These are phyloP conservation scores for Steinernema scapterisci DNA, from an alignment of 2,888 invertebrate genomes.

Conservation along the genomic window DNA sequence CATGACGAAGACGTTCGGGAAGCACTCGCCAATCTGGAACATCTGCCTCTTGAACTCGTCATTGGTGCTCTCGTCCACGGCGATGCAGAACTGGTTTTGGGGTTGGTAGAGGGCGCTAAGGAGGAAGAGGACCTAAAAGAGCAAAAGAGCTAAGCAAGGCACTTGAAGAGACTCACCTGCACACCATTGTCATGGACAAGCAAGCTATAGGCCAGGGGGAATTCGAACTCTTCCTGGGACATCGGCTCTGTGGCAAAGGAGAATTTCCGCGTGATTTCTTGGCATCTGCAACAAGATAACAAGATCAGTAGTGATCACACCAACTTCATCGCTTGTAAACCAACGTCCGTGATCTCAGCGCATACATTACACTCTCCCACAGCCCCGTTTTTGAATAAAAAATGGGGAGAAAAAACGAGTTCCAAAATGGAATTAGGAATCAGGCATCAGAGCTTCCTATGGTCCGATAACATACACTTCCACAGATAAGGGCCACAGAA, in stretches of 20 bases:
- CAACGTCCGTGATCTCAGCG: no score
- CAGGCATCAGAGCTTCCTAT: no score
- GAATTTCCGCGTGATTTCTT: conserved; percentile 24
- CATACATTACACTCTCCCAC: no score
- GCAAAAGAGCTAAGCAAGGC: no score
- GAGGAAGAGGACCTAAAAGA: conserved; percentile 51
- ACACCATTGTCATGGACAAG: conserved; percentile 37
- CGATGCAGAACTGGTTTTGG: conserved; percentile 60
- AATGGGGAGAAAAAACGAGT: no score
- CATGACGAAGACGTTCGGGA: conserved; percentile 55
- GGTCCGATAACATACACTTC: no score
- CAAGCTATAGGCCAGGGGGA: conserved; percentile 43
- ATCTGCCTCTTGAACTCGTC: conserved; percentile 46
- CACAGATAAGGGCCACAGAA: no score
- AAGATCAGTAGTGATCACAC: no score
- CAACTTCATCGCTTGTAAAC: no score
- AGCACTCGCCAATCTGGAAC: conserved; percentile 46
- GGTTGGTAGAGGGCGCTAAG: conserved; percentile 58
- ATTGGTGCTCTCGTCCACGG: conserved; percentile 49
- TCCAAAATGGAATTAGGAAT: no score
- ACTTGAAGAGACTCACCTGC: conserved; percentile 35
- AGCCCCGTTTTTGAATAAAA: no score
- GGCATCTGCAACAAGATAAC: conserved; percentile 1
- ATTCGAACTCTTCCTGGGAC: conserved; percentile 40
- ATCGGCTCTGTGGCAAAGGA: conserved; percentile 36